Base-by-base conservation (phyloP, 2,888 invertebrate species). In the Peribatodes rhomboidaria region DNA sequence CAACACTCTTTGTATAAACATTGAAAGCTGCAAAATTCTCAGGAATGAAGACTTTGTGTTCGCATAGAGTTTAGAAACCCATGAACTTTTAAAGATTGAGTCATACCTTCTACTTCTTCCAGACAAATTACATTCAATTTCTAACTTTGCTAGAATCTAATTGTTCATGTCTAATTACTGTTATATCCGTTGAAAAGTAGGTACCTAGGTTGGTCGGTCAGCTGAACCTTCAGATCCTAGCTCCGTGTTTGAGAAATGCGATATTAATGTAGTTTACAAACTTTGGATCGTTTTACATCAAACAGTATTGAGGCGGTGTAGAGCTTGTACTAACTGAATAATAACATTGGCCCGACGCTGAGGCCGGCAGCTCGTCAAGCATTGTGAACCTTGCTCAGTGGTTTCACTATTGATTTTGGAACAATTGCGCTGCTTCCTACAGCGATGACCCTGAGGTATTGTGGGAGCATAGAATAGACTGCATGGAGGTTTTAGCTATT, bases 321-420 rank as follows among this genome's bases (percentile, higher is more conserved):
- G 33, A 52, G 52, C 60, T 65, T 65, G 74, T 69, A 71, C 68
- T 72, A 66, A 76, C 78, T 76, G 72, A 81, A 79, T 77, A 81
- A 81, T 80, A 80, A 76, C 76, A 78, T 69, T 69, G 71, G 69
- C 67, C 75, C 67, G 72, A 69, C 72, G 68, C 67, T 67, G 73
- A 56, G 53, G 68, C 68, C 68, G 58, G 72, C 58, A 42, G 68
- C 66, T 62, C 52, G 52, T 52, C 54, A 47, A 54, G 67, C 65
- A 80, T 83, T 84, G 81, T 81, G 71, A 74, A 58, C 69, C 61
- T 55, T 65, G 68, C 68, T 71, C 64, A 67, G 69, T 76, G 73
- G 75, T 76, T 73, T 80, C 77, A 74, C 81, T 84, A 84, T 80
- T 79, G 79, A 78, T 82, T 81, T 80, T 77, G 77, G 77, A 80